Percentiles rank a stretch among this genome's conserved stretches.
Conservation (phyloP, 2,113 vertebrate genomes). For the Dolichallabes microphthalmus region DNA sequence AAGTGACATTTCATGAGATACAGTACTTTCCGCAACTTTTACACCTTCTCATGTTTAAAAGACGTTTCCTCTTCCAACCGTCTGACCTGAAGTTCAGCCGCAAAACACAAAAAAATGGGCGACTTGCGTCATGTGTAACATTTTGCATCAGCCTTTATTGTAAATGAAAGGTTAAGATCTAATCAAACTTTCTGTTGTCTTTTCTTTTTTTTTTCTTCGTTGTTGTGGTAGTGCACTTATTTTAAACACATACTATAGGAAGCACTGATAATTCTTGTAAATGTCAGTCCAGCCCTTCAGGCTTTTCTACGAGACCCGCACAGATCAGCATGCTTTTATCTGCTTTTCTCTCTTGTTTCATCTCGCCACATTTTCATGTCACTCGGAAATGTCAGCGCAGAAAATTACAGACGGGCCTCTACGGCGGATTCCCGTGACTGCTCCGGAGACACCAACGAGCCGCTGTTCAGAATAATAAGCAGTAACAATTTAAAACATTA, state of each 20-base stretch:
- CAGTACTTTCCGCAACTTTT: not conserved
- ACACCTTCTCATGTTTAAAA: not conserved
- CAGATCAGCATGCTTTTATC: not conserved
- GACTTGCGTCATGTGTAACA: not conserved
- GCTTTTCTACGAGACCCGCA: not conserved
- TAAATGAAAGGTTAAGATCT: not conserved
- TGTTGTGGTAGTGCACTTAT: not conserved
- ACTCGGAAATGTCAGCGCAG: conserved; percentile 23
- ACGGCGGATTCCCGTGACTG: not conserved
- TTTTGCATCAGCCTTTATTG: not conserved
- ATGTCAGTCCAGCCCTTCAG: conserved; percentile 17
- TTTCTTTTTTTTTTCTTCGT: no score
- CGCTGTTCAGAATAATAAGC: conserved; percentile 4
- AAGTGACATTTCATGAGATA: not conserved
- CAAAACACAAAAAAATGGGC: not conserved
- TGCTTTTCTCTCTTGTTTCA: not conserved
- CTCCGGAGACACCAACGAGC: not conserved
- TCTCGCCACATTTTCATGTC: not conserved
- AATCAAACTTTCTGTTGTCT: not conserved
- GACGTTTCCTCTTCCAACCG: not conserved
- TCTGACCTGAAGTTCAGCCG: not conserved
- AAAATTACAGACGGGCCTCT: conserved; percentile 6
- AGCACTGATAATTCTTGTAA: conserved; percentile 8
- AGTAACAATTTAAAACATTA: not conserved
- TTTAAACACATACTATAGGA: not conserved